Evolutionary conservation across 2,888 invertebrate species (phyloP), one percentile per base, ranked within the genome.

Genomic region (Plusia festucae): DNA sequence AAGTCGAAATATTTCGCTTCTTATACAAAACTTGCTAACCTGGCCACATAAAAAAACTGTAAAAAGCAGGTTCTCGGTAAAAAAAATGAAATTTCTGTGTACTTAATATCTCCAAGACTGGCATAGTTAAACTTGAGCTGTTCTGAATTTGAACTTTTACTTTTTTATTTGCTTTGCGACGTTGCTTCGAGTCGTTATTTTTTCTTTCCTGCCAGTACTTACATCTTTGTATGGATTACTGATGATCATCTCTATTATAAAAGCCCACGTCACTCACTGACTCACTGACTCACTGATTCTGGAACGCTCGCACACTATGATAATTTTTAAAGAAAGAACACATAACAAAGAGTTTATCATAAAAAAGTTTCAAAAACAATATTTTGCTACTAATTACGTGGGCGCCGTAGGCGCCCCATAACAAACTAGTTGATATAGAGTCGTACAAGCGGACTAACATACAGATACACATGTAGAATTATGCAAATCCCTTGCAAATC

Each of bases 401-500:
- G n/a, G n/a, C n/a, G n/a, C n/a, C n/a, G n/a, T n/a, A n/a, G n/a
- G n/a, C n/a, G n/a, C n/a, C n/a, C n/a, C n/a, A n/a, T n/a, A n/a
- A n/a, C n/a, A n/a, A n/a, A n/a, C n/a, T n/a, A n/a, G n/a, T 65
- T 62, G 56, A 60, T 70, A 67, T 52, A 65, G 53, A 73, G 67
- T 54, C 54, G 57, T 72, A 73, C 63, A 66, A 62, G 63, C 56
- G 53, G 51, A 68, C 70, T 70, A 68, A 76, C 71, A 72, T 57
- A 73, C 81, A 71, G 82, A 79, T 79, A 84, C 85, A 83, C 78
- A 76, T 86, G 88, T 88, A 85, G 76, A 79, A 85, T 88, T 89
- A 91, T 90, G 90, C 88, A 89, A 90, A 90, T 91, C 85, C 78
- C 64, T 69, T 65, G 68, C 68, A 82, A 82, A 84, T 81, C 79